Conservation (phyloP, 2,888 invertebrate genomes). For the Gnatocerus cornutus region DNA sequence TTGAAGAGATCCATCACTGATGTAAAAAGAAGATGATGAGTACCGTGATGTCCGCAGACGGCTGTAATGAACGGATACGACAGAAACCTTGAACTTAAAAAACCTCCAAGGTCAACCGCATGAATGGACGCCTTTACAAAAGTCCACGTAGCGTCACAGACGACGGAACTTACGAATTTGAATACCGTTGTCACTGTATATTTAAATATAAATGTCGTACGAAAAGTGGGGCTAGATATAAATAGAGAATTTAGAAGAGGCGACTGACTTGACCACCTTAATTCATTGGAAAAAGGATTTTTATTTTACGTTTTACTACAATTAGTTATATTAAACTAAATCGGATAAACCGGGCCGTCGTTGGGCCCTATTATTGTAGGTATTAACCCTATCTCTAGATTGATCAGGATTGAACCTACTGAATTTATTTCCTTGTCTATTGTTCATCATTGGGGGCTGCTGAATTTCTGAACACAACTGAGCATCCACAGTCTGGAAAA, state of each 20-base stretch:
- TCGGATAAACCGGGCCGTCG: constrained; percentile 51
- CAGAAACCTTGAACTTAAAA: constrained; percentile 44
- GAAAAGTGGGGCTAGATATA: constrained; percentile 11
- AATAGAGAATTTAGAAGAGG: constrained; percentile 6
- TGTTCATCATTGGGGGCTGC: constrained; percentile 52
- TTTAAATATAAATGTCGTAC: constrained; percentile 3
- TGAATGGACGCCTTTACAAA: constrained; percentile 19
- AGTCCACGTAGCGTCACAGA: background rate
- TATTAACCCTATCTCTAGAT: background rate
- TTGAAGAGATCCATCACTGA: constrained; percentile 17
- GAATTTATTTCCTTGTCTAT: constrained; percentile 41
- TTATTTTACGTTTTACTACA: constrained; percentile 1
- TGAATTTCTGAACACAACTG: constrained; percentile 67
- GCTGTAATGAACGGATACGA: constrained; percentile 12
- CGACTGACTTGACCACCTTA: background rate
- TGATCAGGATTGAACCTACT: constrained; percentile 1
- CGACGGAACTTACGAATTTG: too few species aligned
- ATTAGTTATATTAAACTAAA: constrained; percentile 37
- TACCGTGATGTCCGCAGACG: constrained; percentile 15
- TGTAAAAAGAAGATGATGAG: constrained; percentile 8
- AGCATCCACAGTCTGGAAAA: constrained; percentile 68
- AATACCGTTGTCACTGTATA: background rate
- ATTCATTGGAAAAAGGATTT: background rate
- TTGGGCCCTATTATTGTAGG: background rate
- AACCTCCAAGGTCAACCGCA: constrained; percentile 36